Conservation (phyloP, 2,888 invertebrate genomes). For the Euphydryas editha region DNA sequence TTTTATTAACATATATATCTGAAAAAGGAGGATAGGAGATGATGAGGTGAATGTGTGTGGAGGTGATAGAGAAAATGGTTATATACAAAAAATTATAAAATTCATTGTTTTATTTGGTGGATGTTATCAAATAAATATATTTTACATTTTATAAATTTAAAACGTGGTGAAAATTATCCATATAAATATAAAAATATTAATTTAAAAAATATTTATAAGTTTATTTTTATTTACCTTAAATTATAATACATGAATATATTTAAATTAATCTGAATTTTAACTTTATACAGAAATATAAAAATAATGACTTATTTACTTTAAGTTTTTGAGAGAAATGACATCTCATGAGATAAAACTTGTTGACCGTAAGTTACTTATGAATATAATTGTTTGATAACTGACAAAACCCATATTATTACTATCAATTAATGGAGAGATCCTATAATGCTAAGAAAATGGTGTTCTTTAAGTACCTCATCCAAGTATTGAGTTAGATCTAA, state of each 20-base stretch:
- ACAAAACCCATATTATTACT: background rate
- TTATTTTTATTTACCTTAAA: no score
- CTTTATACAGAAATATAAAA: background rate
- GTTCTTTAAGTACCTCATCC: background rate
- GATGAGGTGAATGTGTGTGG: no score
- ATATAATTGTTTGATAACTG: background rate
- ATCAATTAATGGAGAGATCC: background rate
- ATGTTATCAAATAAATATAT: no score
- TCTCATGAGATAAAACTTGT: constrained; percentile 24
- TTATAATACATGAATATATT: no score
- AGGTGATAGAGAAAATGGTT: no score
- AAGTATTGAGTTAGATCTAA: constrained; percentile 15
- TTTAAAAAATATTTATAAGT: no score
- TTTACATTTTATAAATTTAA: no score
- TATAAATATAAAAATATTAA: no score
- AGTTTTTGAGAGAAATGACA: background rate
- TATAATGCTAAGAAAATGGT: background rate
- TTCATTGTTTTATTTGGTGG: no score
- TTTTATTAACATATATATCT: no score
- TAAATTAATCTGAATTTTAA: background rate
- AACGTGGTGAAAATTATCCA: no score
- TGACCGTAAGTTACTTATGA: background rate
- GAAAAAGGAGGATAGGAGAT: background rate
- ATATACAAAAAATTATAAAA: no score
- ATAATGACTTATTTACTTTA: background rate